Base-by-base conservation (phyloP, 1,140 invertebrate species). In the Cydia splendana region DNA sequence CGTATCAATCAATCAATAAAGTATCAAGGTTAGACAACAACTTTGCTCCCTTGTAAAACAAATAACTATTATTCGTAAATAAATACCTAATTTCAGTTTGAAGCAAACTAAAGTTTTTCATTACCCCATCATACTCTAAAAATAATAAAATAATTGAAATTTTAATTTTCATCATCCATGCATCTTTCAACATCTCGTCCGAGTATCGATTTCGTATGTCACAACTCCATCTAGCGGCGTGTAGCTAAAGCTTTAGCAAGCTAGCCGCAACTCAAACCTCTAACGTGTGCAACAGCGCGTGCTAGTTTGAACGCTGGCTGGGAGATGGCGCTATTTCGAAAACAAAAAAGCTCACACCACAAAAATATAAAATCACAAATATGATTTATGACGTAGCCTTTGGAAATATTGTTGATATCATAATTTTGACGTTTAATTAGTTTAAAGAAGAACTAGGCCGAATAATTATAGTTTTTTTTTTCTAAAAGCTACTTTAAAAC, bases 261-360 rank as follows among this genome's bases (percentile, higher is more conserved):
- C 7, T 30, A 42, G 67, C n/a, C 34, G 34, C 15, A 45, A 10
- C 28, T 30, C 57, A 62, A 18, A 24, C 57, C 9, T 62, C 20
- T 62, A 20, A 20, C 53, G 53, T n/a, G 18, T 24, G 34, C n/a
- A 2, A 18, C 38, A 2, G n/a, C 18, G 38, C 34, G 30, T 42
- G 15, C 67, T 42, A 71, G 67, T 71, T 18, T 13, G 18, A 38
- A 7, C 67, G 4, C 10, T 18, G 6, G 4, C n/a, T 10, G 75
- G 75, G 4, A 85, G 83, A 83, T 85, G 83, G 82, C 83, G 80
- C 75, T 85, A 80, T 82, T 78, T 20, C 24, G 9, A 53, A 77
- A 71, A 67, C 13, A 75, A 71, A 67, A 42, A 71, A 6, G 18
- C 10, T 38, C 18, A 42, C n/a, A 18, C 12, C 6, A n/a, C 5